Conservation (phyloP, 2,888 invertebrate genomes). For the Drosophila incognita region DNA sequence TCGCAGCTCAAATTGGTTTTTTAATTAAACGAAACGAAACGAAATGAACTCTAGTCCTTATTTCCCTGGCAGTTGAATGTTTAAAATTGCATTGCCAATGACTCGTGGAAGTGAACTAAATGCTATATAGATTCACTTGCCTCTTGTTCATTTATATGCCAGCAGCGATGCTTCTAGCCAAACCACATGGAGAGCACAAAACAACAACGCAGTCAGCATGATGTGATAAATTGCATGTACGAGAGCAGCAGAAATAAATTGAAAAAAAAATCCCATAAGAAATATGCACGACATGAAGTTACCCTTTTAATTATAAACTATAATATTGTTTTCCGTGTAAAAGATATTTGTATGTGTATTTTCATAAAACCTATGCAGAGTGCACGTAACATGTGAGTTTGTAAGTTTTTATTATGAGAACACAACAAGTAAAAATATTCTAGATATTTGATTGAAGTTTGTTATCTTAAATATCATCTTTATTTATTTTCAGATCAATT, state of each 20-base stretch:
- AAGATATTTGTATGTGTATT: background rate
- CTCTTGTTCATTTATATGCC: conserved; percentile 49
- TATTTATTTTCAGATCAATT: background rate
- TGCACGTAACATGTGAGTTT: background rate
- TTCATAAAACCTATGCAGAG: background rate
- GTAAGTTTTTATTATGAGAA: background rate
- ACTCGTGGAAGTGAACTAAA: conserved; percentile 34
- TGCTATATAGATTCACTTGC: conserved; percentile 27
- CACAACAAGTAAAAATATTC: background rate
- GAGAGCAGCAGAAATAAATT: conserved; percentile 20
- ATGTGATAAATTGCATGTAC: conserved; percentile 34
- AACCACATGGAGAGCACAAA: conserved; percentile 37
- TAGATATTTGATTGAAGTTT: background rate
- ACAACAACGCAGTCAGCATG: conserved; percentile 29
- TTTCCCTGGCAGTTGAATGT: conserved; percentile 33
- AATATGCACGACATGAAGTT: background rate
- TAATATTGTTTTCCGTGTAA: background rate
- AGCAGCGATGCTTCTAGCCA: conserved; percentile 27
- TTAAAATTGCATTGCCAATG: conserved; percentile 59
- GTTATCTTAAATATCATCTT: background rate
- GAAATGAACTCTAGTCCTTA: conserved; percentile 37
- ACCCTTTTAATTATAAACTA: background rate
- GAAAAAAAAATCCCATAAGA: background rate
- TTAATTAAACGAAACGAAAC: conserved; percentile 71
- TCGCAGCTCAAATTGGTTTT: conserved; percentile 67